Evolutionary conservation across 2,113 vertebrate genomes (phyloP).

Genomic region (Pardalotus punctatus): DNA sequence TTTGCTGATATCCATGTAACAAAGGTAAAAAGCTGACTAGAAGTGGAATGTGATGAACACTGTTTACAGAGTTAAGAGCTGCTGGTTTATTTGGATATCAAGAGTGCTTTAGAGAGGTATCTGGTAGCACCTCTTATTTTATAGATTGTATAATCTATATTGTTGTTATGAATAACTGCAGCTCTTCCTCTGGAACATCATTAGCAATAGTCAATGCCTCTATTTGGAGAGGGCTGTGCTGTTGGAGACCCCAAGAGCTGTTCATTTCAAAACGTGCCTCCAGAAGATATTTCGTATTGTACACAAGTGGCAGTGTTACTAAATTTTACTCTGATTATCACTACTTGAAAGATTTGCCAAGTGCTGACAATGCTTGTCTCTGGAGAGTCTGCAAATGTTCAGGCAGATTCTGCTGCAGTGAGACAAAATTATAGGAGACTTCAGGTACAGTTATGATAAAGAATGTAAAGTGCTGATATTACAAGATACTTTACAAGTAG

Average conservation of each 20-base stretch:
- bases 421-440: background rate
- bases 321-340: conserved; percentile 8
- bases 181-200: background rate
- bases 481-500: background rate
- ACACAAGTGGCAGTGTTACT: background rate
- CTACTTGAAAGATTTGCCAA: conserved; percentile 25
- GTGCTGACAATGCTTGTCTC: conserved; percentile 19
- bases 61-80: background rate
- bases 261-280: conserved; percentile 1
- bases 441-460: conserved; percentile 5
- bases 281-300: background rate
- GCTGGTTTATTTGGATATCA: background rate
- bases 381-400: conserved; percentile 18
- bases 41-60: background rate
- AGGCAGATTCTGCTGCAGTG: background rate
- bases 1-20: background rate
- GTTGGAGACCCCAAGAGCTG: background rate
- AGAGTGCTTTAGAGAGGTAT: background rate
- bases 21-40: background rate
- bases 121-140: background rate
- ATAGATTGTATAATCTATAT: background rate
- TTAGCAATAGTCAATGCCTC: background rate
- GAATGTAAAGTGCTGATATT: conserved; percentile 6
- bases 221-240: background rate
- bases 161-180: background rate